phyloP scores from a whole-genome alignment of 2,797 vertebrate genomes.

The Gadopsis marmoratus region DNA sequence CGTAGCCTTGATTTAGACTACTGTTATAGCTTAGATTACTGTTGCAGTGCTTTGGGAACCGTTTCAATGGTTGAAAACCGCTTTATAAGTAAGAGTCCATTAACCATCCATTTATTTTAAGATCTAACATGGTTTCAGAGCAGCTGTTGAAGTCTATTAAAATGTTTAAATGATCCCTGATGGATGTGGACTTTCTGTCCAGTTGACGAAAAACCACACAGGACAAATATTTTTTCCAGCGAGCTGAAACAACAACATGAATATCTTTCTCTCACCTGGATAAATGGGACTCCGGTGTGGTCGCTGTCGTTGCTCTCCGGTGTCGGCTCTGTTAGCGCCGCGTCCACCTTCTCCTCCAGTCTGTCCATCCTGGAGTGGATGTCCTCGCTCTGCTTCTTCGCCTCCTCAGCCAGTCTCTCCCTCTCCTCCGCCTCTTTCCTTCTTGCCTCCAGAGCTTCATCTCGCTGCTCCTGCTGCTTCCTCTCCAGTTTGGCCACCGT shows the following conservation, averaged over 20 bases:
- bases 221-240: not conserved
- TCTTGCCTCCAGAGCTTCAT: constrained; percentile 60
- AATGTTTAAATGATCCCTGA: not conserved
- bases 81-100: too few relatives aligned
- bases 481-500: constrained; percentile 82
- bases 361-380: constrained; percentile 81
- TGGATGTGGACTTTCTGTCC: not conserved
- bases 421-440: constrained; percentile 68
- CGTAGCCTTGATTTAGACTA: too few relatives aligned
- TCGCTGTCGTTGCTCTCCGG: constrained; percentile 73
- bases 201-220: not conserved
- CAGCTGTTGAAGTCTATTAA: not conserved
- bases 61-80: too few relatives aligned
- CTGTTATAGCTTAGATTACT: too few relatives aligned
- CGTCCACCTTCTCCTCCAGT: constrained; percentile 83
- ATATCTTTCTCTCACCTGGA: constrained; percentile 86
- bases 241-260: not conserved
- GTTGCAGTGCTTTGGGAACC: too few relatives aligned
- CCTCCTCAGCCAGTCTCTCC: constrained; percentile 65
- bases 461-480: constrained; percentile 67
- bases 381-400: constrained; percentile 75
- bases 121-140: not conserved
- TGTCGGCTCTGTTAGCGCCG: constrained; percentile 70
- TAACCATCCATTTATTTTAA: too few relatives aligned
- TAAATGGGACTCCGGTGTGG: constrained; percentile 68